Conservation (phyloP, 2,888 invertebrate genomes). For the Pogonocherus hispidulus region DNA sequence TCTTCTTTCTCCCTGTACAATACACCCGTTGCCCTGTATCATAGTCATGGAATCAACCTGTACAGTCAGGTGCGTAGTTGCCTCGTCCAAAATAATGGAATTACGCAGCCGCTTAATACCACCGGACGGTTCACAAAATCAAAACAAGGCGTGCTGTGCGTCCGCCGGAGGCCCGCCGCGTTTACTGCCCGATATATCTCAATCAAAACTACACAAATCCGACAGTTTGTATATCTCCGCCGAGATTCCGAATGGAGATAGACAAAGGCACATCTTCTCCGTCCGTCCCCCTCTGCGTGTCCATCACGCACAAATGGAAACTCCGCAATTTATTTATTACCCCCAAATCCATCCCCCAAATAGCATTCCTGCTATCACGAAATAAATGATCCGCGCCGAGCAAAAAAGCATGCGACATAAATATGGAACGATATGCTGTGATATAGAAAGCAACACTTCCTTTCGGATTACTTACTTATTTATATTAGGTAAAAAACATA, state of each 20-base stretch:
- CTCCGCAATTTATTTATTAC: conserved; percentile 60
- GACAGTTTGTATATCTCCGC: conserved; percentile 60
- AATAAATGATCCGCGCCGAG: conserved; percentile 52
- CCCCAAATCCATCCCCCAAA: conserved; percentile 51
- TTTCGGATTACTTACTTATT: background rate
- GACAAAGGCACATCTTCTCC: conserved; percentile 51
- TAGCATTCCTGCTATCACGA: conserved; percentile 46
- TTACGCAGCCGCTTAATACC: conserved; percentile 20
- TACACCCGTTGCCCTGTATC: no score
- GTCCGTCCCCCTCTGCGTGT: conserved; percentile 47
- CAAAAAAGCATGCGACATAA: conserved; percentile 40
- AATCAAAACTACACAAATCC: conserved; percentile 60
- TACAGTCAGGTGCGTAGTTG: background rate
- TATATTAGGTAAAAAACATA: background rate
- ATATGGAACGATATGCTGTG: background rate
- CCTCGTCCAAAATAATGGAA: background rate
- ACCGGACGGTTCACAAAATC: conserved; percentile 47
- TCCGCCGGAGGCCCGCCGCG: conserved; percentile 51
- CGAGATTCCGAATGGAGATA: conserved; percentile 55
- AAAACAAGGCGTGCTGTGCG: conserved; percentile 47
- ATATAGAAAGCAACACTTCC: background rate
- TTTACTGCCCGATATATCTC: conserved; percentile 59
- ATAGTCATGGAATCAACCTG: no score
- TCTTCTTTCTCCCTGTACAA: no score
- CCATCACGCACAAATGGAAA: conserved; percentile 57